Evolutionary conservation across 1,140 invertebrate species (phyloP), one percentile per base, ranked within the genome.

Genomic region (Limonius californicus): DNA sequence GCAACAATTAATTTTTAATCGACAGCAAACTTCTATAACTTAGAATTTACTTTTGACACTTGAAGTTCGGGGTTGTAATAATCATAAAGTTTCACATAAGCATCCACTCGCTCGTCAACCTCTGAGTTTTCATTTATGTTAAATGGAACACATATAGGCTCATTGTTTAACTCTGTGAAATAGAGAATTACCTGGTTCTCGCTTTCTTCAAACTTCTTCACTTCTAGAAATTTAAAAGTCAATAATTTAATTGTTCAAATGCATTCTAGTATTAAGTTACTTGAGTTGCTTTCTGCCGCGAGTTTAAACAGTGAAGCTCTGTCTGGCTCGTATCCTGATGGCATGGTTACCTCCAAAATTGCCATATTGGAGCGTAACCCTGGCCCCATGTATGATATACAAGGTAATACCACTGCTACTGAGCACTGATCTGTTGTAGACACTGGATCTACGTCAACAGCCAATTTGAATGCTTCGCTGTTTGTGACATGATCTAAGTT

Each of bases 81-180:
- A 73, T 90, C 87, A 68, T 85, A 89, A 3, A 89, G 77, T 66
- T 80, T 82, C 9, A 88, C 79, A 39, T 81, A 80, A 1, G 83
- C 84, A 47, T 82, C 63, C 15, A 67, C 61, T 12, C 70, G 47
- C 21, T 67, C 64, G 50, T 72, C 66, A 8, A 76, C 61, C 14
- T 64, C 27, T 3, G 50, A 30, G 39, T 70, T 76, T 57, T 80
- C 73, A 12, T 70, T 74, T 9, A 82, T 78, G 15, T 72, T 73
- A 59, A 83, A 81, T 1, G 77, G 76, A 9, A 81, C 71, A 57
- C 81, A 83, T 0, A 77, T 77, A 42, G 74, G 72, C 21, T 80
- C 72, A 2, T 69, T 67, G 0, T 72, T 75, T 0, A 83, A 61
- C 61, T 73, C 68, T 1, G 80, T 80, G 35, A 83, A 81, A 56